Conservation (phyloP, 2,797 vertebrate genomes). For the Lates japonicus region DNA sequence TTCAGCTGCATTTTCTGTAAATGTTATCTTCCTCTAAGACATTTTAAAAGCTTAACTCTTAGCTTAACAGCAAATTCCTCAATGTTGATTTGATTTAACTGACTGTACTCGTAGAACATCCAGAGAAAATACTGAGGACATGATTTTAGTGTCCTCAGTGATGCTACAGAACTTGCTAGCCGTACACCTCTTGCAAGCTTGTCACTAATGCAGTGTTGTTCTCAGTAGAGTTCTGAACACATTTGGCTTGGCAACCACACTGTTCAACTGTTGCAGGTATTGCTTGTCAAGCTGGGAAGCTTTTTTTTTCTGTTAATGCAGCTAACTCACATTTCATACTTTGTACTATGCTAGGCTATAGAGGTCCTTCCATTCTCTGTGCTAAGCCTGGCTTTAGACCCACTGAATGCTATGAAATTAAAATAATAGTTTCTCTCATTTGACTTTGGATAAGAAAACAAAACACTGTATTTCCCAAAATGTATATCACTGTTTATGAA, state of each 20-base stretch:
- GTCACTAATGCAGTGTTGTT: neutral
- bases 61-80: neutral
- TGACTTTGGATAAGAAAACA: neutral
- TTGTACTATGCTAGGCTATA: conserved; percentile 8
- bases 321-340: neutral
- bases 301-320: neutral
- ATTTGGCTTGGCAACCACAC: neutral
- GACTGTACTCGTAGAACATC: neutral
- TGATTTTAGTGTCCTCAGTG: neutral
- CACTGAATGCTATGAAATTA: neutral
- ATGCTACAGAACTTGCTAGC: neutral
- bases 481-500: conserved; percentile 13
- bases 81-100: neutral
- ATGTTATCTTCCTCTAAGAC: neutral
- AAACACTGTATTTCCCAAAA: conserved; percentile 13
- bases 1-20: neutral
- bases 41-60: neutral
- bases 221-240: neutral
- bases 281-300: neutral
- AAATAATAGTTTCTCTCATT: neutral
- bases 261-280: neutral
- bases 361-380: neutral
- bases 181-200: neutral
- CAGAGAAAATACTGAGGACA: neutral
- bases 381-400: neutral